Conservation (phyloP, 2,888 invertebrate genomes). For the Myopa tessellatipennis region DNA sequence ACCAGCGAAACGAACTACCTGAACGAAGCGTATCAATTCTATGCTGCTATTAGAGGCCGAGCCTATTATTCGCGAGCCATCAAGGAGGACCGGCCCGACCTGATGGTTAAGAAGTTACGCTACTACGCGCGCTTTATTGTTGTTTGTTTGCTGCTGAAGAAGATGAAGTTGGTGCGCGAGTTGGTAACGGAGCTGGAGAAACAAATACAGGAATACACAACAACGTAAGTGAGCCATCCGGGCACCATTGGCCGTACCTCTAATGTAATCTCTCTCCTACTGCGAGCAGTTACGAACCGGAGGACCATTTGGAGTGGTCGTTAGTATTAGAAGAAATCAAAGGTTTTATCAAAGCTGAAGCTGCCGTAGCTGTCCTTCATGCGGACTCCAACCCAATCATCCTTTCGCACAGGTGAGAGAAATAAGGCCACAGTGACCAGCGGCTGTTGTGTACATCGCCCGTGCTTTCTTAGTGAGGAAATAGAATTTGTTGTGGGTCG, state of each 20-base stretch:
- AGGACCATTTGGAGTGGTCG: constrained; percentile 96
- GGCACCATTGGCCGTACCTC: not conserved
- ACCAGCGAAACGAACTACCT: constrained; percentile 97
- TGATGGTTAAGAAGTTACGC: constrained; percentile 95
- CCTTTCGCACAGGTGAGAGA: constrained; percentile 82
- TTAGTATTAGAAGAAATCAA: constrained; percentile 94
- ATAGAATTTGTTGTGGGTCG: constrained; percentile 50
- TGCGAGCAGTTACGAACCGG: constrained; percentile 82
- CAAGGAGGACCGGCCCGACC: constrained; percentile 92
- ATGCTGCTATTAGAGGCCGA: constrained; percentile 92
- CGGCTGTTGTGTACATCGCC: constrained; percentile 56
- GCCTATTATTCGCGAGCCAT: constrained; percentile 94
- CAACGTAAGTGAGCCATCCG: constrained; percentile 70
- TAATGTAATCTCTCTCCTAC: not conserved
- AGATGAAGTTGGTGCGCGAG: constrained; percentile 92
- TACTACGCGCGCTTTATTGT: constrained; percentile 98
- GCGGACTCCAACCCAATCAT: constrained; percentile 88
- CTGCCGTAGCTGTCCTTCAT: constrained; percentile 87
- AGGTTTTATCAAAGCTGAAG: constrained; percentile 93
- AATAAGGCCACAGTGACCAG: constrained; percentile 43
- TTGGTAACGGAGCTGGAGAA: constrained; percentile 91
- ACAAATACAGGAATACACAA: constrained; percentile 95
- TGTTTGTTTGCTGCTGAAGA: constrained; percentile 91
- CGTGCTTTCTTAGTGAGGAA: constrained; percentile 69
- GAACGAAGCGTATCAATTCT: constrained; percentile 96